Evolutionary conservation across 2,797 vertebrate genomes (phyloP).

Genomic region (Hoplostethus atlanticus): DNA sequence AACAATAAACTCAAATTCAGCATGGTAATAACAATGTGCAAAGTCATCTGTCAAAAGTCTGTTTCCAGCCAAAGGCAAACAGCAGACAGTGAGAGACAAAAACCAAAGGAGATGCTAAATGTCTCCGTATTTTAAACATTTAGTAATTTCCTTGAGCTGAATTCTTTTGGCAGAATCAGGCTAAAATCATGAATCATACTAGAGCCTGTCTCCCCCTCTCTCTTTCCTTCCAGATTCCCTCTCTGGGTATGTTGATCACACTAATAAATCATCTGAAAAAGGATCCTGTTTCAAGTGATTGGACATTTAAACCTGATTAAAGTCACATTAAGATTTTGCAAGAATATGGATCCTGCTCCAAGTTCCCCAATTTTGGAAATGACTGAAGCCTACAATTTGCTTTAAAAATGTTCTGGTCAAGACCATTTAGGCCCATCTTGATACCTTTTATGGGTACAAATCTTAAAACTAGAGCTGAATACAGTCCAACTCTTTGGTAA

Average conservation of each 20-base stretch:
- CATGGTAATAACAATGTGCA: constrained; percentile 72
- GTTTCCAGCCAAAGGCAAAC: constrained; percentile 68
- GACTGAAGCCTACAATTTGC: constrained; percentile 52
- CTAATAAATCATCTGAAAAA: constrained; percentile 58
- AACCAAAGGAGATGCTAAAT: constrained; percentile 57
- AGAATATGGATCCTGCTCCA: constrained; percentile 29
- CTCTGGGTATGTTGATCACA: constrained; percentile 48
- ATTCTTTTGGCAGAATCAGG: constrained; percentile 63
- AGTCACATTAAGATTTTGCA: constrained; percentile 56
- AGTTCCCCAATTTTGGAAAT: constrained; percentile 66
- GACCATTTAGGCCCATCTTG: constrained; percentile 21
- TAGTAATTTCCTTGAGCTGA: constrained; percentile 57
- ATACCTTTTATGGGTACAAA: constrained; percentile 72
- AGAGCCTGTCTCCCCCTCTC: constrained; percentile 13
- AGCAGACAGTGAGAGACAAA: constrained; percentile 47
- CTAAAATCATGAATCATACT: constrained; percentile 64
- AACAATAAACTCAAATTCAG: constrained; percentile 71
- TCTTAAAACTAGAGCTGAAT: constrained; percentile 16
- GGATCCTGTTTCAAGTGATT: constrained; percentile 32
- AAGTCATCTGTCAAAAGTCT: constrained; percentile 74
- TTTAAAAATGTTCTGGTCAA: constrained; percentile 46
- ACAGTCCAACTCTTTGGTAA: constrained; percentile 15
- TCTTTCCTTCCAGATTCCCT: constrained; percentile 22
- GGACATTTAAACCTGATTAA: constrained; percentile 64
- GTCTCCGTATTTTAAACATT: constrained; percentile 73